Evolutionary conservation across 2,113 vertebrate genomes (phyloP), one percentile per base, ranked within the genome.

Genomic region (Clupea harengus): DNA sequence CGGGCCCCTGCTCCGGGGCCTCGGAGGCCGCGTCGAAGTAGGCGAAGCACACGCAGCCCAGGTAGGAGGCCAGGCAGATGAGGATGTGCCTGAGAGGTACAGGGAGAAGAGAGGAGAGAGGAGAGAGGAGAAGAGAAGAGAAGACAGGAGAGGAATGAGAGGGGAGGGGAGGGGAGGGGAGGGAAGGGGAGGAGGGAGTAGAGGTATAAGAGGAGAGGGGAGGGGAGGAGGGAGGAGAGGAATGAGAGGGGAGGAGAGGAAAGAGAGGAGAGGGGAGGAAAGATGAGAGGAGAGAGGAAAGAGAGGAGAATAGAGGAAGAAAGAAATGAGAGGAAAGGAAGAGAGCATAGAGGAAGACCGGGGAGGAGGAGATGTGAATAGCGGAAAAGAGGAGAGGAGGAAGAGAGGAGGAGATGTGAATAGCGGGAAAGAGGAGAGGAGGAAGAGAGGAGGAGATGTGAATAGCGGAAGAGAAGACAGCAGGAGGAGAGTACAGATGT

Each of bases 31-130:
- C 98, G 45, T 99, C 97, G 0, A 99, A 99, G 92, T 99, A 99
- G 86, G 98, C 98, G 10, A 99, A 99, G 91, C 97, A 99, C 89
- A 99, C 98, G 0, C 98, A 99, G 50, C 98, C 98, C 92, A 99
- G 92, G 91, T 99, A 99, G 0, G 98, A 97, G 0, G 97, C 98
- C 83, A 99, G 95, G 85, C 98, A 99, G 90, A 99, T 98, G 87
- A 99, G 95, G 92, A 99, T 95, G 91, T 99, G 98, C 98, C 98
- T 99, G 93, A 3, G 86, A 45, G 18, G 39, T 83, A 4, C 8
- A 13, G n/a, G 17, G 32, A 64, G 32, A 20, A n/a, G 15, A 18
- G 15, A 64, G 60, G 15, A 20, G 52, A 10, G 22, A 17, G 17
- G 54, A 8, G 3, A 3, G 25, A 28, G 25, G 22, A 8, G 64